phyloP scores from a whole-genome alignment of 2,797 vertebrate species.

The Odontamblyopus lacepedii region DNA sequence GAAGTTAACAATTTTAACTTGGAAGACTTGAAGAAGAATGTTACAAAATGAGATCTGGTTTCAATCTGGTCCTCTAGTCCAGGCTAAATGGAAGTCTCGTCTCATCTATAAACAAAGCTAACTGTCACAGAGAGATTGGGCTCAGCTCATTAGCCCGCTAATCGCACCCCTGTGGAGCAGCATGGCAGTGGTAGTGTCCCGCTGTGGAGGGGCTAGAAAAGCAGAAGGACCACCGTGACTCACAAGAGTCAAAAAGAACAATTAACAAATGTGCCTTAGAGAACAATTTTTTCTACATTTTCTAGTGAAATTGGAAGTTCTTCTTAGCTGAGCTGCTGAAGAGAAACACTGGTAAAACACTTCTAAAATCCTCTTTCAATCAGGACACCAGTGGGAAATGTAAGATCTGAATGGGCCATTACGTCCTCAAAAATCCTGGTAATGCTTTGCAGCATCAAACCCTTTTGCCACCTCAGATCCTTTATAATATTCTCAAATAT shows the following conservation, averaged over 20 bases:
- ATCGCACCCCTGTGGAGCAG: slow-evolving; percentile 61
- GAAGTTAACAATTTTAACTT: too few species aligned
- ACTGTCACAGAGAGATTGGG: slow-evolving; percentile 47
- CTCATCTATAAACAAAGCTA: slow-evolving; percentile 55
- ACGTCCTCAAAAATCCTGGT: too few species aligned
- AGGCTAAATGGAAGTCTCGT: slow-evolving; percentile 46
- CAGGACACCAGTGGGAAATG: too few species aligned
- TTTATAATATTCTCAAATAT: too few species aligned
- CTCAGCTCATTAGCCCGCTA: slow-evolving; percentile 68
- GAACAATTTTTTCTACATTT: background rate
- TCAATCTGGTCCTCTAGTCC: background rate
- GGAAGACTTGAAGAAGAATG: too few species aligned
- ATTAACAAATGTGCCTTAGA: slow-evolving; percentile 31
- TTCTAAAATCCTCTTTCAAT: too few species aligned
- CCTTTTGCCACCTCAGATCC: too few species aligned
- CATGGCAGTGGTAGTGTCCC: slow-evolving; percentile 54
- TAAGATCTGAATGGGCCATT: too few species aligned
- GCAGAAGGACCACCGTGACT: slow-evolving; percentile 45
- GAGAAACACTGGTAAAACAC: background rate
- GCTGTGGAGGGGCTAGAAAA: slow-evolving; percentile 47
- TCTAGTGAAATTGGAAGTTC: background rate
- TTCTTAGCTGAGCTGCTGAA: background rate
- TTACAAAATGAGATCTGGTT: background rate
- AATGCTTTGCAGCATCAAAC: too few species aligned
- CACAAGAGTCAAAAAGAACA: slow-evolving; percentile 32